Base-by-base conservation (phyloP, 1,140 invertebrate genomes). In the Lamellibrachia luymesi region DNA sequence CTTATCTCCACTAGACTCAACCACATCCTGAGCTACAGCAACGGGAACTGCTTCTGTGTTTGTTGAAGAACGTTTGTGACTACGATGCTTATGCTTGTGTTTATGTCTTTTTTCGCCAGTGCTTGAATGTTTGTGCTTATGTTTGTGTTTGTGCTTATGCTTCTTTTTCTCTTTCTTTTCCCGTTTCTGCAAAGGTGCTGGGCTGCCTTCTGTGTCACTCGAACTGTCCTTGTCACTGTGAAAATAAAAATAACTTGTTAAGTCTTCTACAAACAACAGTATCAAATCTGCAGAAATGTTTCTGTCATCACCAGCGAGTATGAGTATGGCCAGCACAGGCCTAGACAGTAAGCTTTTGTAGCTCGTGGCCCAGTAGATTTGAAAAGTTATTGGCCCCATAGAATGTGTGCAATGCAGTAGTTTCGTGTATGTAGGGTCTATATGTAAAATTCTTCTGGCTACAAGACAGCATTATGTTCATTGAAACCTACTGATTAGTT, bases 81-180 rank as follows among this genome's bases (percentile, higher is more conserved):
- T 80, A 80, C 64, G 64, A 94, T 95, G 94, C 92, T 95, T 95
- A 90, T 95, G 95, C 64, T 94, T 94, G 52, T 93, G 92, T 91
- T 93, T 94, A 64, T 91, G 91, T 94, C 91, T 64, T 92, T 94
- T 22, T 52, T 93, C 8, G 49, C 93, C 93, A 52, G 93, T 90
- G 38, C 93, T 92, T 80, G 93, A 94, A 94, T 95, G 94, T 96
- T 96, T 96, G 90, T 95, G 95, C 94, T 96, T 96, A 94, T 80
- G 89, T 90, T 93, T 93, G 51, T 90, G 56, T 49, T 93, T 93
- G 92, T 93, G 92, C 89, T 93, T 93, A 80, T 50, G 92, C 89
- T 93, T 93, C 89, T 93, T 93, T 56, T 93, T 93, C 89, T 93
- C 89, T 56, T 93, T 90, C 92, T 93, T 93, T 50, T 92, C 50